Evolutionary conservation across 2,888 invertebrate species (phyloP).

Genomic region (Lycaena phlaeas): DNA sequence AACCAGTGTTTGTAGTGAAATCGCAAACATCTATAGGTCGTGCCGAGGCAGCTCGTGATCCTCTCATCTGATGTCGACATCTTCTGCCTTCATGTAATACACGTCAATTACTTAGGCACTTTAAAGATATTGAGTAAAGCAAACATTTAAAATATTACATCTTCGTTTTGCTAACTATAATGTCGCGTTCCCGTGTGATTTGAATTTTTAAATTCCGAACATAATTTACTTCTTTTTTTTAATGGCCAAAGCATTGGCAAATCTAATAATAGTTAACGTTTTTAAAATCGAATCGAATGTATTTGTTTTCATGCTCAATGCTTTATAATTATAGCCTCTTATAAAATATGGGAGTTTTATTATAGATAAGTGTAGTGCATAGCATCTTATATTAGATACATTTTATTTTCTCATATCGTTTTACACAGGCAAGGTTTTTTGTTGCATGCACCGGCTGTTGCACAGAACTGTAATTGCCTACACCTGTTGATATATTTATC

Average conservation of each 20-base stretch:
- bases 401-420: not conserved
- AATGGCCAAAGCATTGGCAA: not conserved
- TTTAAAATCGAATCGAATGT: too few relatives aligned
- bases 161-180: not conserved
- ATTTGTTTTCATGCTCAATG: too few relatives aligned
- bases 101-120: conserved; percentile 19
- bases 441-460: not conserved
- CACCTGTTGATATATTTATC: not conserved
- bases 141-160: conserved; percentile 12
- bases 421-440: not conserved
- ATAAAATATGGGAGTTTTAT: too few relatives aligned
- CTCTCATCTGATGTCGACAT: conserved; percentile 28
- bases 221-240: conserved; percentile 1
- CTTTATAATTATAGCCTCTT: too few relatives aligned
- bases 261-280: too few relatives aligned
- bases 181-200: not conserved
- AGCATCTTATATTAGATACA: not conserved
- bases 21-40: conserved; percentile 32
- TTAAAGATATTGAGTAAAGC: conserved; percentile 15
- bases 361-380: too few relatives aligned
- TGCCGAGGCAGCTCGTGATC: conserved; percentile 38
- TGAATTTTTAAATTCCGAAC: not conserved
- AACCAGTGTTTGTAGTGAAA: conserved; percentile 35
- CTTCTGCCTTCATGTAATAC: conserved; percentile 14
- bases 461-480: not conserved